Conservation (phyloP, 1,140 invertebrate genomes). For the Magallana ariakensis region DNA sequence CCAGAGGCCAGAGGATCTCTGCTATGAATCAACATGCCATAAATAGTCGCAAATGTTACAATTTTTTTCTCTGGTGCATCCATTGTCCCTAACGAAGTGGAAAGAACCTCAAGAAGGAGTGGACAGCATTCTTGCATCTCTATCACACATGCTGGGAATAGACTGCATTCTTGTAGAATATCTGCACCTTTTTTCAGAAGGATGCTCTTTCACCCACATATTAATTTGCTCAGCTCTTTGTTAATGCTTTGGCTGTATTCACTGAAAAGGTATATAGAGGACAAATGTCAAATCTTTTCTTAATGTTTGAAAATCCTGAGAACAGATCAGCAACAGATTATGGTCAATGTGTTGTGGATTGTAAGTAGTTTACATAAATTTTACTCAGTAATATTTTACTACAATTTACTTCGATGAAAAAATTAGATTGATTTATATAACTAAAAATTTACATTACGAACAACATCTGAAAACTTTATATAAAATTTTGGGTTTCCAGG, state of each 20-base stretch:
- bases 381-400: too few relatives aligned
- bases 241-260: too few relatives aligned
- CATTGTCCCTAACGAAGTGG: neutral
- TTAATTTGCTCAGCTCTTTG: neutral
- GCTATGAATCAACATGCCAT: slow-evolving; percentile 53
- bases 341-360: too few relatives aligned
- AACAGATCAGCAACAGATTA: too few relatives aligned
- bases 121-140: neutral
- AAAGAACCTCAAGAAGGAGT: neutral
- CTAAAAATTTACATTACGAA: neutral
- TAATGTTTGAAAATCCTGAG: too few relatives aligned
- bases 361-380: too few relatives aligned
- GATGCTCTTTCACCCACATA: neutral
- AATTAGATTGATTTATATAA: neutral
- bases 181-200: neutral
- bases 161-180: neutral
- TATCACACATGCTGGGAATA: neutral
- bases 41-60: slow-evolving; percentile 49
- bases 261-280: too few relatives aligned
- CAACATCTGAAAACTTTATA: neutral
- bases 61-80: neutral
- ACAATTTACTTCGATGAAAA: neutral
- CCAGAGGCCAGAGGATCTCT: slow-evolving; percentile 45
- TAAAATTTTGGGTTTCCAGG: neutral
- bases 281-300: too few relatives aligned